A percentile compares a stretch with the other conserved stretches of the same genome.
Evolutionary conservation across 2,888 invertebrate genomes (phyloP).

Genomic region (Pherbina coryleti): DNA sequence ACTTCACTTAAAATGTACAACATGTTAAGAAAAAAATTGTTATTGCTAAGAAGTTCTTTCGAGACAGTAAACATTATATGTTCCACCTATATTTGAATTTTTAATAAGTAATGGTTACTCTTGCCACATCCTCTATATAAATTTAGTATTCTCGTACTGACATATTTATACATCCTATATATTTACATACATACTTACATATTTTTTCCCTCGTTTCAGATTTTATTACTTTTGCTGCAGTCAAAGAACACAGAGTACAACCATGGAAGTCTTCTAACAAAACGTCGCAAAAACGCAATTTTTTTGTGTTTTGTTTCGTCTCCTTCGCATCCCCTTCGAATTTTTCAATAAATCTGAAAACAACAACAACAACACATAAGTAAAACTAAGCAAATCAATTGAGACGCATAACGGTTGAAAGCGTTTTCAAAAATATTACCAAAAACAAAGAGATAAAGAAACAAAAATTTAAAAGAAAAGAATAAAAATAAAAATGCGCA

Average conservation of each 20-base stretch:
- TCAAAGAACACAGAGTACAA: slow-evolving; percentile 5
- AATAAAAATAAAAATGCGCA: not conserved
- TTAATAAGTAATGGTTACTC: too few relatives aligned
- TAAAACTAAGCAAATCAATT: not conserved
- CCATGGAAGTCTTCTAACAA: slow-evolving; percentile 29
- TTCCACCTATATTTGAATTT: too few relatives aligned
- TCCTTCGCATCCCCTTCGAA: not conserved
- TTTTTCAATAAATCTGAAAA: not conserved
- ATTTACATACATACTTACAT: not conserved
- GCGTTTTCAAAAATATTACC: not conserved
- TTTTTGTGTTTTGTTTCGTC: slow-evolving; percentile 19
- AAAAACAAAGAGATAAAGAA: not conserved
- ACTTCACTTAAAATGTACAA: too few relatives aligned
- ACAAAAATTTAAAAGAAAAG: not conserved
- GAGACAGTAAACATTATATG: too few relatives aligned
- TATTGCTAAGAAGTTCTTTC: too few relatives aligned
- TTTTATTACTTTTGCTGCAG: not conserved
- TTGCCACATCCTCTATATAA: too few relatives aligned
- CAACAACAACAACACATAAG: not conserved
- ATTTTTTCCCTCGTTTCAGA: slow-evolving; percentile 22
- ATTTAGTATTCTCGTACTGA: too few relatives aligned
- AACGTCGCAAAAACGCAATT: not conserved
- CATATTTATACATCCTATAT: not conserved
- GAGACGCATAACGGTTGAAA: not conserved
- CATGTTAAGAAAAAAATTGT: too few relatives aligned